These are phyloP conservation scores for Eremophila alpestris DNA, from an alignment of 2,797 vertebrate species.

Conservation along the genomic window DNA sequence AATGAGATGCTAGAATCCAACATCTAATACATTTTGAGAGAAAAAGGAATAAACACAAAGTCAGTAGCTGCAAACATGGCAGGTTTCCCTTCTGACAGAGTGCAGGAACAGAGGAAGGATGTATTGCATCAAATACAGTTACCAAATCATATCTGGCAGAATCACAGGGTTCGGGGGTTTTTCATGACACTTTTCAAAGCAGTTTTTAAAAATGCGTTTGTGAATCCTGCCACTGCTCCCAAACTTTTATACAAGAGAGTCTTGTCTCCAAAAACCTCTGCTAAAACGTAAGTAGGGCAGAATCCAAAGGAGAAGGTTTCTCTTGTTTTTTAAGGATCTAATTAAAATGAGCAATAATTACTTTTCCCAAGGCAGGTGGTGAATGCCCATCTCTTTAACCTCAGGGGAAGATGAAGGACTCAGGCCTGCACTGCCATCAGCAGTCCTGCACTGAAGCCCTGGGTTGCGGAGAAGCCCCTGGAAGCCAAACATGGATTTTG, in stretches of 20 bases:
- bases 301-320: background rate
- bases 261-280: background rate
- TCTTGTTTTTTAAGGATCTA: background rate
- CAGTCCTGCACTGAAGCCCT: background rate
- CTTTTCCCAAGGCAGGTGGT: background rate
- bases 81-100: background rate
- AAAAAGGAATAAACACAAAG: background rate
- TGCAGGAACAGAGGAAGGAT: background rate
- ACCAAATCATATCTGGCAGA: background rate
- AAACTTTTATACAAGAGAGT: background rate
- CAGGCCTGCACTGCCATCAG: background rate
- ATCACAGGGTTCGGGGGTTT: rapidly evolving
- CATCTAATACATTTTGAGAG: background rate
- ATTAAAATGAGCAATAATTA: background rate
- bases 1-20: background rate
- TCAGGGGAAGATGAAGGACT: background rate
- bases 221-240: background rate
- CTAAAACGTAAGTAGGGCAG: background rate
- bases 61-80: background rate
- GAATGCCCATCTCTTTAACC: background rate
- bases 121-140: background rate
- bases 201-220: background rate
- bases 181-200: background rate
- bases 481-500: background rate
- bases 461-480: background rate